Percentiles rank a stretch among this genome's conserved stretches.
Conservation (phyloP, 2,797 vertebrate genomes). For the Catostomus latipinnis region DNA sequence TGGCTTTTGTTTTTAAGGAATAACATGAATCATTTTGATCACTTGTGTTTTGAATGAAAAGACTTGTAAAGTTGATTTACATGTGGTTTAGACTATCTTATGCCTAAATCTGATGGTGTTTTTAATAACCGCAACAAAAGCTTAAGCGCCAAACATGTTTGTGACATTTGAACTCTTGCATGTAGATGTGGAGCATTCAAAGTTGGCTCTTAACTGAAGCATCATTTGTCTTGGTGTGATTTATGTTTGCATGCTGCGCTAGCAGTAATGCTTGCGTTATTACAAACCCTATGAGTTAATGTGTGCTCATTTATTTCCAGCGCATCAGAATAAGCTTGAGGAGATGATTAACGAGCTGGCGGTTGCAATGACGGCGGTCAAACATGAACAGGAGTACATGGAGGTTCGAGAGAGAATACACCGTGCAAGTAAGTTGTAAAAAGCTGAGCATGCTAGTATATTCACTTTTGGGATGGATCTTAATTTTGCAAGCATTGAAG, state of each 20-base stretch:
- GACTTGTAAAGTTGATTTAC: background rate
- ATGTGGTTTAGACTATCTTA: background rate
- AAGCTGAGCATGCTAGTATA: background rate
- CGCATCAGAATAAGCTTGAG: conserved; percentile 98
- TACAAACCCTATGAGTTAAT: background rate
- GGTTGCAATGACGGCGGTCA: conserved; percentile 97
- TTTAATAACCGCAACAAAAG: background rate
- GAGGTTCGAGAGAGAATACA: conserved; percentile 99
- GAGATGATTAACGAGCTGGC: conserved; percentile 99
- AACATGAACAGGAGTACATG: conserved; percentile 99
- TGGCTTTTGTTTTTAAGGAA: background rate
- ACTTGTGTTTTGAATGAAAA: background rate
- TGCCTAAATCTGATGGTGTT: background rate
- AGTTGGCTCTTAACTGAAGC: background rate
- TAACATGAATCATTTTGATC: background rate
- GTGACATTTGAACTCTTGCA: background rate
- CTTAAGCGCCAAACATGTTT: background rate
- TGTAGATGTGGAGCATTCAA: background rate
- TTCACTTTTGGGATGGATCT: too few species aligned
- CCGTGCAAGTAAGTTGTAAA: conserved; percentile 87
- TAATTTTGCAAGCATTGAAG: background rate
- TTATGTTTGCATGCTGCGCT: background rate
- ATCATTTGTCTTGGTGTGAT: background rate
- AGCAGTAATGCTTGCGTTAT: background rate
- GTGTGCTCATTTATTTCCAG: conserved; percentile 67